These are phyloP conservation scores for Dolichallabes microphthalmus DNA, from an alignment of 2,113 vertebrate species.

Conservation along the genomic window DNA sequence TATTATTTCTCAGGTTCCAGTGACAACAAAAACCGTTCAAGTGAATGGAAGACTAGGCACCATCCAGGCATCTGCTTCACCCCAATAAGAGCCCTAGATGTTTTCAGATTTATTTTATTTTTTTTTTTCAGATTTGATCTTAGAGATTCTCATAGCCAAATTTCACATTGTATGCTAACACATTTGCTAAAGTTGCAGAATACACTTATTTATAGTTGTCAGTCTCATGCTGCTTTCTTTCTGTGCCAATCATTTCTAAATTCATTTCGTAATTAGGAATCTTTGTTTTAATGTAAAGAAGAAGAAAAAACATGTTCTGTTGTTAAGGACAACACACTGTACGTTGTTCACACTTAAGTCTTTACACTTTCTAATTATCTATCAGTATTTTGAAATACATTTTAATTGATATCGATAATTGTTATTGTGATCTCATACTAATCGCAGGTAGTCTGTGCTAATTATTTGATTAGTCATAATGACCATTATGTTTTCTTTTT, in stretches of 20 bases:
- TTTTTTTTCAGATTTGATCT: conserved; percentile 14
- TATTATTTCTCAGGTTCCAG: conserved; percentile 62
- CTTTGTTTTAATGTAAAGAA: background rate
- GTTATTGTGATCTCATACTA: background rate
- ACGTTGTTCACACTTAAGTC: background rate
- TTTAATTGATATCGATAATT: too few relatives aligned
- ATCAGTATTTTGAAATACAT: conserved; percentile 41
- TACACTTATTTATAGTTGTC: conserved; percentile 37
- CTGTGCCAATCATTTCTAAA: conserved; percentile 42
- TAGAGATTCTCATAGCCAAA: conserved; percentile 24
- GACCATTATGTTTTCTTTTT: conserved; percentile 30
- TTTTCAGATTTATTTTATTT: conserved; percentile 29
- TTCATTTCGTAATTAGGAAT: conserved; percentile 5
- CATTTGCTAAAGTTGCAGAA: background rate
- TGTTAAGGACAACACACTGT: background rate
- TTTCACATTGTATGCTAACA: background rate
- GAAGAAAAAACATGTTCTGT: background rate
- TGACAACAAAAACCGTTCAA: conserved; percentile 68
- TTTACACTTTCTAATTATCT: background rate
- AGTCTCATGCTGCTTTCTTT: conserved; percentile 47
- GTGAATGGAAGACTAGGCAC: conserved; percentile 75
- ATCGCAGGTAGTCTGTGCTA: background rate
- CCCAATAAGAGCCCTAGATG: conserved; percentile 47
- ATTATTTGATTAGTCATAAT: background rate
- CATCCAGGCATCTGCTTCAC: conserved; percentile 58